These are phyloP conservation scores for Falco concolor DNA, from an alignment of 2,797 vertebrate genomes.

Conservation along the genomic window DNA sequence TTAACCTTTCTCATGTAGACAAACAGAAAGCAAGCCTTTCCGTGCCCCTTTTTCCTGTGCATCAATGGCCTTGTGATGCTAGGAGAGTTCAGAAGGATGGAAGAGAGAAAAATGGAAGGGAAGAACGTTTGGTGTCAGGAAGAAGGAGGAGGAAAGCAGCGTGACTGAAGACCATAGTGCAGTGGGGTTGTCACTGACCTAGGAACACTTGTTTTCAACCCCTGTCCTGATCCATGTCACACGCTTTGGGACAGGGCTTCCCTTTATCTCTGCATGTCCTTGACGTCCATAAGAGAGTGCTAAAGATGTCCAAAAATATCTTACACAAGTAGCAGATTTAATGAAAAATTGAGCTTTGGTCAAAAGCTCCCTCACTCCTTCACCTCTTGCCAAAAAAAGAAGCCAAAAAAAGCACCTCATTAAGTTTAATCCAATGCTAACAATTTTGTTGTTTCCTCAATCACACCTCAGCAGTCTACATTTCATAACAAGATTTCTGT, in stretches of 20 bases:
- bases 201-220: neutral
- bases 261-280: neutral
- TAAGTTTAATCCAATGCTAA: neutral
- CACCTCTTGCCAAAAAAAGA: neutral
- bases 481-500: neutral
- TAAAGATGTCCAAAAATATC: neutral
- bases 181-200: neutral
- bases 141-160: neutral
- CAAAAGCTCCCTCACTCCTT: neutral
- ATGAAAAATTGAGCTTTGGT: neutral
- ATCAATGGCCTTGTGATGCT: neutral
- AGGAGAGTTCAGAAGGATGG: neutral
- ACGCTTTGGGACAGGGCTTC: neutral
- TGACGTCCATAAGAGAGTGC: neutral
- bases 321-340: neutral
- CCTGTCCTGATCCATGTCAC: neutral
- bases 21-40: neutral
- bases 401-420: neutral
- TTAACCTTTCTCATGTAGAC: neutral
- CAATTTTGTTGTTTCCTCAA: conserved; percentile 14
- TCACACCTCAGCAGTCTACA: neutral
- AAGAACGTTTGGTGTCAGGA: neutral
- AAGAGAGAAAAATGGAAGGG: neutral
- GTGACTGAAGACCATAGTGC: neutral
- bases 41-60: neutral